phyloP scores from a whole-genome alignment of 2,113 vertebrate genomes.

The Marmota monax region DNA sequence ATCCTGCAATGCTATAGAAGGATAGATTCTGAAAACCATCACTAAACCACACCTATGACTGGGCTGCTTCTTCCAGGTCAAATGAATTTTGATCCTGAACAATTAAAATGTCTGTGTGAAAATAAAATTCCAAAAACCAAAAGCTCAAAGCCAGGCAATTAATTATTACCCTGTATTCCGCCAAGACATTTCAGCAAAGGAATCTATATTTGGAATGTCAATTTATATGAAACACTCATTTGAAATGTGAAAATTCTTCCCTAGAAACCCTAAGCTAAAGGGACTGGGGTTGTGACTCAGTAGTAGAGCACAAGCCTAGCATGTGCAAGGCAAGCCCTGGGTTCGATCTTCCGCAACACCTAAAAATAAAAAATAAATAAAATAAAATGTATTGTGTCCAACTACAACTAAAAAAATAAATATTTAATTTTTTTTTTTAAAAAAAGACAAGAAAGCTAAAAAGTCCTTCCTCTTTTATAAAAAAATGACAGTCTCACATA shows the following conservation, averaged over 20 bases:
- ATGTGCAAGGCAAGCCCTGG: too few relatives aligned
- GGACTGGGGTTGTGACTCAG: too few relatives aligned
- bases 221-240: conserved; percentile 57
- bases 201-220: conserved; percentile 49
- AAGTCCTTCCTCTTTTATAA: conserved; percentile 8
- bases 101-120: conserved; percentile 51
- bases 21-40: conserved; percentile 45
- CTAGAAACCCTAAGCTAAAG: background rate
- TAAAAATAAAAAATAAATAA: too few relatives aligned
- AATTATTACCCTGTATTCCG: conserved; percentile 61
- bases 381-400: too few relatives aligned
- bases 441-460: background rate
- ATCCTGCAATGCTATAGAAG: background rate
- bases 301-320: too few relatives aligned
- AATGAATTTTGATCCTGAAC: conserved; percentile 51
- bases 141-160: conserved; percentile 51
- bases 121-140: conserved; percentile 21
- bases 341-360: too few relatives aligned
- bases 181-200: conserved; percentile 44
- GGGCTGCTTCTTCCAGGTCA: background rate
- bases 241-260: conserved; percentile 63
- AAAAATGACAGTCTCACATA: conserved; percentile 30
- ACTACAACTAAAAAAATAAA: too few relatives aligned
- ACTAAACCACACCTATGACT: background rate
- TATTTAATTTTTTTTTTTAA: too few relatives aligned